Evolutionary conservation across 1,140 invertebrate species (phyloP).

Genomic region (Halotydeus destructor): DNA sequence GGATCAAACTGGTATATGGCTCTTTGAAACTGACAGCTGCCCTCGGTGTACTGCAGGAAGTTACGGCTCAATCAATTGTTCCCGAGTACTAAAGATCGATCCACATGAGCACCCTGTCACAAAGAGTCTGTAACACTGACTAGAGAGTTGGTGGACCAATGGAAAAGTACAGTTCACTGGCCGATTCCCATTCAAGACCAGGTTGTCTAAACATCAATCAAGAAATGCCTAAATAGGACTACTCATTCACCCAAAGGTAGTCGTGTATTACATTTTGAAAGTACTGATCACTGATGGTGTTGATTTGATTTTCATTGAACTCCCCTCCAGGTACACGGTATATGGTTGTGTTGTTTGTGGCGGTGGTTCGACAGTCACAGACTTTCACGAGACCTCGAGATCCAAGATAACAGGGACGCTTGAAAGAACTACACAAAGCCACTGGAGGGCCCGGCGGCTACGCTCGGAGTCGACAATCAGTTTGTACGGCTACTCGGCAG

Average conservation of each 20-base stretch:
- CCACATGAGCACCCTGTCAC: too few species aligned
- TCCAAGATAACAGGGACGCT: conserved; percentile 26
- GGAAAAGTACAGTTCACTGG: too few species aligned
- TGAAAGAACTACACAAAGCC: conserved; percentile 37
- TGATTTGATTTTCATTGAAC: not conserved
- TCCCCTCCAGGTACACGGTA: conserved; percentile 32
- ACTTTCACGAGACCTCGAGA: conserved; percentile 38
- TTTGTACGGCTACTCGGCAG: conserved; percentile 31
- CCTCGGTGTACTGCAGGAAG: conserved; percentile 36
- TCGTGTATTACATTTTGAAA: not conserved
- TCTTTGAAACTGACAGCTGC: conserved; percentile 40
- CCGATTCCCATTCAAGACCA: too few species aligned
- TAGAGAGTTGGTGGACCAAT: too few species aligned
- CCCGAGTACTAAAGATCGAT: too few species aligned
- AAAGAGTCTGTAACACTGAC: too few species aligned
- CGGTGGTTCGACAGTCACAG: conserved; percentile 40
- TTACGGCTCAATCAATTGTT: conserved; percentile 31
- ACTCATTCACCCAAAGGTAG: conserved; percentile 2
- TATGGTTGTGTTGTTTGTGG: conserved; percentile 40
- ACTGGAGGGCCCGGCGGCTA: conserved; percentile 36
- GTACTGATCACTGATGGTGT: too few species aligned
- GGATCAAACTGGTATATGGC: conserved; percentile 33
- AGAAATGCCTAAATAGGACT: not conserved
- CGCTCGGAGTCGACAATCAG: conserved; percentile 30
- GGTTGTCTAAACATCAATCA: too few species aligned